These are phyloP conservation scores for Dinomys branickii DNA, from an alignment of 2,113 vertebrate genomes.

Conservation along the genomic window DNA sequence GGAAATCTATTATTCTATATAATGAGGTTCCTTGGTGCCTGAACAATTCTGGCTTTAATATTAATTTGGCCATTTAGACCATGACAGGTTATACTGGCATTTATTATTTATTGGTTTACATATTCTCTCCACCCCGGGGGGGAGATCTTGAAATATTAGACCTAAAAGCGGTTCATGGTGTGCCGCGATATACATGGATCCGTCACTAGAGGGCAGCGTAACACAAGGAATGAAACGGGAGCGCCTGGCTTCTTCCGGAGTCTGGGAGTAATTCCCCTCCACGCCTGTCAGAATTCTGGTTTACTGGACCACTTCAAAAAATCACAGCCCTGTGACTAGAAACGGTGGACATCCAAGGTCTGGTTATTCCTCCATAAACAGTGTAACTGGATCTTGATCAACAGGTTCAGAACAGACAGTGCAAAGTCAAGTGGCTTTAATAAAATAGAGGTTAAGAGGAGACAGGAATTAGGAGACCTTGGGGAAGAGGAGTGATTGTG, in stretches of 20 bases:
- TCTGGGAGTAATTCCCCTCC: too few species aligned
- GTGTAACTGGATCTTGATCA: not conserved
- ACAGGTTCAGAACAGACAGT: not conserved
- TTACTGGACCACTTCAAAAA: not conserved
- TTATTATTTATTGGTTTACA: slow-evolving; percentile 35
- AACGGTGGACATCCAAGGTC: not conserved
- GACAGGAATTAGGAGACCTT: not conserved
- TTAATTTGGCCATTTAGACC: not conserved
- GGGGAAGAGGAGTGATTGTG: not conserved
- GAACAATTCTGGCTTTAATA: not conserved
- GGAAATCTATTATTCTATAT: not conserved
- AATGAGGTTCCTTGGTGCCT: not conserved
- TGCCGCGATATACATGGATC: rapidly evolving
- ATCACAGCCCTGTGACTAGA: not conserved
- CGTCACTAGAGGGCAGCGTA: slow-evolving; percentile 79
- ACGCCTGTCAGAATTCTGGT: not conserved
- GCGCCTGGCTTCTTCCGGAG: rapidly evolving
- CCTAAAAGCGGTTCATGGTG: rapidly evolving
- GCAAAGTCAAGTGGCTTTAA: not conserved
- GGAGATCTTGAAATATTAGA: not conserved
- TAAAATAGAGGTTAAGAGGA: not conserved
- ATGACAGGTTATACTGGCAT: not conserved
- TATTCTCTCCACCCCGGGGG: rapidly evolving
- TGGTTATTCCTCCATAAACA: not conserved
- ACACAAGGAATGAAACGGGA: not conserved